Percentiles rank a stretch among this genome's conserved stretches.
These are phyloP conservation scores for Cephus rjabovi DNA, from an alignment of 2,888 invertebrate genomes.

Conservation along the genomic window DNA sequence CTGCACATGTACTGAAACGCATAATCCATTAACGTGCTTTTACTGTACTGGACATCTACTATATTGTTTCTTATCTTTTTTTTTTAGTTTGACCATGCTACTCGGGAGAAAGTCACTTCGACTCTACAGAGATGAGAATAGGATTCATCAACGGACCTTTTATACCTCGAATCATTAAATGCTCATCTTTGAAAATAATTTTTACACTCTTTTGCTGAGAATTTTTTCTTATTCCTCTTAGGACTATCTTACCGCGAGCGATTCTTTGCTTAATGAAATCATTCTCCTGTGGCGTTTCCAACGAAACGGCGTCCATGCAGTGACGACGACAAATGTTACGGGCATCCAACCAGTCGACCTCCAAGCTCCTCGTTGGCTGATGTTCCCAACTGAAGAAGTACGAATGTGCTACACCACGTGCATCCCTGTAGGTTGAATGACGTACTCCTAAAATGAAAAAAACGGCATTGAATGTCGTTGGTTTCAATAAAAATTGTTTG, in stretches of 20 bases:
- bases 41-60: not conserved
- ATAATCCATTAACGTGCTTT: not conserved
- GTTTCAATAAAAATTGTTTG: not conserved
- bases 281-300: constrained; percentile 92
- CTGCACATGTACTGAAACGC: not conserved
- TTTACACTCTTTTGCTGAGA: not conserved
- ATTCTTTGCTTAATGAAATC: constrained; percentile 91
- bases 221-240: constrained; percentile 42
- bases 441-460: constrained; percentile 76
- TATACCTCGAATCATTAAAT: not conserved
- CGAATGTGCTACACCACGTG: constrained; percentile 87
- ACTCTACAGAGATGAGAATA: not conserved
- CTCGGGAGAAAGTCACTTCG: not conserved
- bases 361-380: constrained; percentile 81
- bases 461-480: not conserved
- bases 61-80: not conserved
- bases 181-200: not conserved
- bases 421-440: constrained; percentile 89
- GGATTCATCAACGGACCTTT: not conserved
- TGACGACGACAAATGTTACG: constrained; percentile 92
- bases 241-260: constrained; percentile 76
- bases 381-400: constrained; percentile 97
- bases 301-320: constrained; percentile 93
- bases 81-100: not conserved
- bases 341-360: constrained; percentile 92